Conservation (phyloP, 2,888 invertebrate genomes). For the Pseudeuparius sepicola region DNA sequence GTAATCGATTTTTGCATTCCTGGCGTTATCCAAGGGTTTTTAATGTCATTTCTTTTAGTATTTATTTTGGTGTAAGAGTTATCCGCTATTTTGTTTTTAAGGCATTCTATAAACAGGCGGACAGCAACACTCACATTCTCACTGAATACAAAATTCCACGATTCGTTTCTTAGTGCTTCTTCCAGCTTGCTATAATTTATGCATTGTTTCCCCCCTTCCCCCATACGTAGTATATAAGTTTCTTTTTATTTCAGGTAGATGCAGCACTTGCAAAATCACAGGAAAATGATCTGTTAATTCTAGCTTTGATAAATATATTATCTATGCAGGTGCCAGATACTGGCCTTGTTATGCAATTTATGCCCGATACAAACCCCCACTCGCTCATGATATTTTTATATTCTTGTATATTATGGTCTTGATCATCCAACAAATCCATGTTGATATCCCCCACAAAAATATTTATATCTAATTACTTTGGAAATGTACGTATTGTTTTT, state of each 20-base stretch:
- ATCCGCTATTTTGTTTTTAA: conserved; percentile 4
- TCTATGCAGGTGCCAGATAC: conserved; percentile 1
- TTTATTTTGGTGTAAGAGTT: not conserved
- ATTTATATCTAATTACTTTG: too few species aligned
- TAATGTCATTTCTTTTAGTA: too few species aligned
- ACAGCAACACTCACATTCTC: too few species aligned
- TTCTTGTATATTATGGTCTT: not conserved
- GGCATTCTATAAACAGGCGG: too few species aligned
- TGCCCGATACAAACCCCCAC: not conserved
- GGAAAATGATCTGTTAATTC: conserved; percentile 7
- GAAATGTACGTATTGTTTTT: conserved; percentile 5
- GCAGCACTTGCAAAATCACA: not conserved
- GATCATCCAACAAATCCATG: not conserved
- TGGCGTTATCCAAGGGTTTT: not conserved
- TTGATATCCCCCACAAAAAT: conserved; percentile 5
- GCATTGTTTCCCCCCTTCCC: too few species aligned
- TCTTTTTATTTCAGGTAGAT: too few species aligned
- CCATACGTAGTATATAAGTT: too few species aligned
- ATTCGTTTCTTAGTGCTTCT: not conserved
- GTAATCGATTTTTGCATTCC: not conserved
- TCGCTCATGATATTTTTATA: conserved; percentile 3
- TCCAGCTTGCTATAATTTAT: conserved; percentile 3
- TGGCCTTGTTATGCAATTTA: conserved; percentile 1
- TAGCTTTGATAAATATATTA: conserved; percentile 6
- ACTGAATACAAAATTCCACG: not conserved